phyloP scores from a whole-genome alignment of 92 coral and sea anemone species.

The Hydrozoanthus gracilis region DNA sequence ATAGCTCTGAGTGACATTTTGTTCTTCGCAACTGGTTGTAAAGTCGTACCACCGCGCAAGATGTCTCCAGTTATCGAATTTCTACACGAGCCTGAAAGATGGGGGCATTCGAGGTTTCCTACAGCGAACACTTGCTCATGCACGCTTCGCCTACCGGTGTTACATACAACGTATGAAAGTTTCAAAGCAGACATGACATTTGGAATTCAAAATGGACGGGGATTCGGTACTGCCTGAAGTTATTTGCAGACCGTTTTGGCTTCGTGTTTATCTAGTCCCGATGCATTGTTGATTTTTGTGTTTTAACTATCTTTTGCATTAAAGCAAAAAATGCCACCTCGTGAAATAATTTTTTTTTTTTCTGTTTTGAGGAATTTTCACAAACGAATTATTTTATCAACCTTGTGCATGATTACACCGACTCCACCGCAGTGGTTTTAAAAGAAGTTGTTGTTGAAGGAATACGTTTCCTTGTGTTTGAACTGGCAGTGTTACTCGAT shows the following conservation, averaged over 20 bases:
- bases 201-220: slow-evolving; percentile 38
- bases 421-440: background rate
- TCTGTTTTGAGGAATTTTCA: background rate
- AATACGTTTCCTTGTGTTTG: slow-evolving; percentile 5
- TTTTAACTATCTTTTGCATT: background rate
- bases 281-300: background rate
- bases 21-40: slow-evolving; percentile 48
- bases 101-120: slow-evolving; percentile 49
- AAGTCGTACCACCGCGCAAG: slow-evolving; percentile 49
- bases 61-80: slow-evolving; percentile 66
- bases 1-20: slow-evolving; percentile 56
- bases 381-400: background rate
- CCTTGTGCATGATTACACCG: background rate
- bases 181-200: slow-evolving; percentile 45
- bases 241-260: background rate
- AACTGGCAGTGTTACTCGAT: slow-evolving; percentile 6
- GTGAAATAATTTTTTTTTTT: background rate
- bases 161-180: slow-evolving; percentile 30
- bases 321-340: background rate
- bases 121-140: slow-evolving; percentile 32
- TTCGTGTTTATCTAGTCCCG: background rate
- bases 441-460: background rate
- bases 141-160: slow-evolving; percentile 19
- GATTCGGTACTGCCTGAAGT: slow-evolving; percentile 18
- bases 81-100: slow-evolving; percentile 55